phyloP scores from a whole-genome alignment of 2,797 vertebrate genomes.

The Falco concolor region DNA sequence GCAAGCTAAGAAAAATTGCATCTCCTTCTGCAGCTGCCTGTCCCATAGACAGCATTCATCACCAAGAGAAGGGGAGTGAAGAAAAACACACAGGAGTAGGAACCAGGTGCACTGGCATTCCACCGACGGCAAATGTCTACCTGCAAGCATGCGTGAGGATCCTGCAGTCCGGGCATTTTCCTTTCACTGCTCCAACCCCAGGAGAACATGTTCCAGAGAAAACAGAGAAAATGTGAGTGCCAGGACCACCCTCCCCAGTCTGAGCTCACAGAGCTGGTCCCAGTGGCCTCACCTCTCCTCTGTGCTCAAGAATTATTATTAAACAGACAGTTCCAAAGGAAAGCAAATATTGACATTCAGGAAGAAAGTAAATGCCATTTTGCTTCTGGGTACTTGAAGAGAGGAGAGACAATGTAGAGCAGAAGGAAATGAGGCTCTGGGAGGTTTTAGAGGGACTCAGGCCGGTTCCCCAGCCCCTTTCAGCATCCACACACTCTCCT shows the following conservation, averaged over 20 bases:
- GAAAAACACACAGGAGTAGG: neutral
- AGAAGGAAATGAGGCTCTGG: neutral
- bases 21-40: conserved; percentile 48
- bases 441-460: neutral
- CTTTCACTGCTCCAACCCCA: neutral
- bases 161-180: neutral
- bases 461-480: neutral
- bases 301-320: neutral
- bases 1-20: conserved; percentile 38
- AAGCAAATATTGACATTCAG: conserved; percentile 30
- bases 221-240: neutral
- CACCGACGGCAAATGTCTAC: rapidly evolving
- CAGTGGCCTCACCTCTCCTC: neutral
- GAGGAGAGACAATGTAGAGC: neutral
- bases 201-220: neutral
- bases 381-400: neutral
- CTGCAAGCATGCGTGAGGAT: neutral
- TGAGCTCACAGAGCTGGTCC: neutral
- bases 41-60: conserved; percentile 1
- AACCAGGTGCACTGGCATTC: neutral
- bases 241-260: neutral
- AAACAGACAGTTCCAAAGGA: conserved; percentile 12
- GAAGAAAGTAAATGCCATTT: conserved; percentile 35
- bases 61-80: neutral
- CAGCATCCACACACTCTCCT: neutral